phyloP scores from a whole-genome alignment of 2,888 invertebrate species.

The Pammene aurita region DNA sequence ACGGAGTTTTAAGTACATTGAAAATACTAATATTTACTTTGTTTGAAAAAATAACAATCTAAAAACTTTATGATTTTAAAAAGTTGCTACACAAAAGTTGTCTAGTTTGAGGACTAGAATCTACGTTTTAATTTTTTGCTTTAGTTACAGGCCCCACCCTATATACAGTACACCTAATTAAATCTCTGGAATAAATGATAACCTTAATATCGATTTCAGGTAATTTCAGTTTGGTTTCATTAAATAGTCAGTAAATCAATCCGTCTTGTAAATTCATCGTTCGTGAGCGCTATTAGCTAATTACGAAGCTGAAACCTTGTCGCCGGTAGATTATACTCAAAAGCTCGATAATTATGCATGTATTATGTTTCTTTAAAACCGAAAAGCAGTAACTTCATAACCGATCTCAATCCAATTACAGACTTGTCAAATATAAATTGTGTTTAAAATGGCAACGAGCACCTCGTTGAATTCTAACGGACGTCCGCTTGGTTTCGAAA shows the following conservation, averaged over 20 bases:
- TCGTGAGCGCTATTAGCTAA: conserved; percentile 10
- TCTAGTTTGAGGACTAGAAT: no score
- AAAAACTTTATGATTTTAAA: no score
- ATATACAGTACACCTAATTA: no score
- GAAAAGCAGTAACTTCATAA: background rate
- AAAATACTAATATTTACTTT: no score
- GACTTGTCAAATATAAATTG: background rate
- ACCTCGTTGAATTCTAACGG: background rate
- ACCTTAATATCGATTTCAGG: conserved; percentile 5
- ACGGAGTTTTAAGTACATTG: no score
- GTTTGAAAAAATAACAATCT: no score
- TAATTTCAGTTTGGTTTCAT: conserved; percentile 26
- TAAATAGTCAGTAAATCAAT: conserved; percentile 20
- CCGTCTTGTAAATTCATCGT: background rate
- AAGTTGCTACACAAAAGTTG: no score
- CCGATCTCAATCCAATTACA: background rate
- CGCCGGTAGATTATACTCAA: conserved; percentile 7
- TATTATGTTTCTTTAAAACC: background rate
- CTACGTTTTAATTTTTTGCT: no score
- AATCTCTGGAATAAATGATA: background rate
- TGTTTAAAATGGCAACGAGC: background rate
- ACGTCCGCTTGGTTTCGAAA: background rate
- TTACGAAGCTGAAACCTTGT: conserved; percentile 17
- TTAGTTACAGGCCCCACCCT: no score
- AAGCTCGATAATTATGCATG: conserved; percentile 11